These are phyloP conservation scores for Megaceryle torquata DNA, from an alignment of 2,113 vertebrate species.

Conservation along the genomic window DNA sequence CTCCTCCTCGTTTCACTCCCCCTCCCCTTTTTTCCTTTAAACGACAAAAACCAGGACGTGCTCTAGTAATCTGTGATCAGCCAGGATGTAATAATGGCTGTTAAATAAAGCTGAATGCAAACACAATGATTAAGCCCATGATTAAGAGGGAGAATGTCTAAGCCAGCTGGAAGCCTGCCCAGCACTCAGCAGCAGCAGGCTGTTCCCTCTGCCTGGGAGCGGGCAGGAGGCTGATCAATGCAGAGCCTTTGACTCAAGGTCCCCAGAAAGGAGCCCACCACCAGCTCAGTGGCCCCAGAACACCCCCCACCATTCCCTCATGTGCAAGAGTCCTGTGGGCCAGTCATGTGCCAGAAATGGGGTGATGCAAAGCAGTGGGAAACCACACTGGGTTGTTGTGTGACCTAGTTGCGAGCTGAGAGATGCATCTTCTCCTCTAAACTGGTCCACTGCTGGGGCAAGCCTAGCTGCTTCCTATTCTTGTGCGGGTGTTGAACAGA, in stretches of 20 bases:
- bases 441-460: neutral
- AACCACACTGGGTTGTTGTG: rapidly evolving
- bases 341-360: rapidly evolving
- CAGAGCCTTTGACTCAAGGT: neutral
- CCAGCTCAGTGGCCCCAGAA: rapidly evolving
- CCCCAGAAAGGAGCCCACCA: neutral
- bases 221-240: rapidly evolving
- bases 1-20: neutral
- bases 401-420: neutral
- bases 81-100: rapidly evolving
- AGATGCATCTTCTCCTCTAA: neutral
- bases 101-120: neutral
- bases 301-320: neutral
- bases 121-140: neutral
- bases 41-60: neutral
- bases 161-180: neutral
- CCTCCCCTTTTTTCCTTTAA: neutral
- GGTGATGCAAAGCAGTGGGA: neutral
- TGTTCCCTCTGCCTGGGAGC: neutral
- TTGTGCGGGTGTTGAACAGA: constrained; percentile 77
- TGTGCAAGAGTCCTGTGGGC: neutral
- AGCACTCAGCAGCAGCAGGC: neutral
- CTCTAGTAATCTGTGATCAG: neutral
- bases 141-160: neutral
- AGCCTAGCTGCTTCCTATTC: neutral